phyloP scores from a whole-genome alignment of 2,888 invertebrate species.

The Augiades crinisus region DNA sequence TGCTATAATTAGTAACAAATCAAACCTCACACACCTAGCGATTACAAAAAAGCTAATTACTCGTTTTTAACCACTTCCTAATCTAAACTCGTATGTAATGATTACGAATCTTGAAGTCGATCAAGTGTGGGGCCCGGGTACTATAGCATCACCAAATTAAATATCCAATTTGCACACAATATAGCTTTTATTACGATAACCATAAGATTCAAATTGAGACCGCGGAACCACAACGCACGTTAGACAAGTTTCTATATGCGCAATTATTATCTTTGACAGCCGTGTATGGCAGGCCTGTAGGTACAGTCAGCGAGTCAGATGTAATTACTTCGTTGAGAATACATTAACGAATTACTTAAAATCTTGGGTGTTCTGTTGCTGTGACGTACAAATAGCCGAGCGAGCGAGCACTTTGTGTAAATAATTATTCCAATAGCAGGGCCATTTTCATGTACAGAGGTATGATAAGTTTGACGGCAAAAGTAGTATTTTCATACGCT shows the following conservation, averaged over 20 bases:
- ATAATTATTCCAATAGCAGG: slow-evolving; percentile 1
- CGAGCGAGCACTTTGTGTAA: slow-evolving; percentile 3
- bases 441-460: slow-evolving; percentile 3
- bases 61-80: slow-evolving; percentile 55
- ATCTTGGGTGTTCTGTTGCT: slow-evolving; percentile 12
- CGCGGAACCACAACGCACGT: slow-evolving; percentile 44
- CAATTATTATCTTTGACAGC: slow-evolving; percentile 77
- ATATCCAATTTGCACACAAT: slow-evolving; percentile 26
- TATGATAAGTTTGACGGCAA: slow-evolving; percentile 21
- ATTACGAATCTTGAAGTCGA: slow-evolving; percentile 70
- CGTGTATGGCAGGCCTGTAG: slow-evolving; percentile 49
- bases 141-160: slow-evolving; percentile 37
- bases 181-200: slow-evolving; percentile 30
- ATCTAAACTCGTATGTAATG: slow-evolving; percentile 56
- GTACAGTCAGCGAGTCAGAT: slow-evolving; percentile 60
- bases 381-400: slow-evolving; percentile 20
- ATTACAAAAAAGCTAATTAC: slow-evolving; percentile 60
- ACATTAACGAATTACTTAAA: slow-evolving; percentile 19
- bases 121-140: slow-evolving; percentile 61
- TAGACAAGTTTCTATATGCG: slow-evolving; percentile 67
- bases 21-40: slow-evolving; percentile 6
- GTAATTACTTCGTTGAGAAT: slow-evolving; percentile 22
- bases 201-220: slow-evolving; percentile 41
- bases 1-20: slow-evolving; percentile 19
- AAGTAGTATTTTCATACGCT: slow-evolving; percentile 17